A percentile compares a stretch with the other conserved stretches of the same genome.
Conservation (phyloP, 2,797 vertebrate genomes). For the Hippopotamyrus pictus region DNA sequence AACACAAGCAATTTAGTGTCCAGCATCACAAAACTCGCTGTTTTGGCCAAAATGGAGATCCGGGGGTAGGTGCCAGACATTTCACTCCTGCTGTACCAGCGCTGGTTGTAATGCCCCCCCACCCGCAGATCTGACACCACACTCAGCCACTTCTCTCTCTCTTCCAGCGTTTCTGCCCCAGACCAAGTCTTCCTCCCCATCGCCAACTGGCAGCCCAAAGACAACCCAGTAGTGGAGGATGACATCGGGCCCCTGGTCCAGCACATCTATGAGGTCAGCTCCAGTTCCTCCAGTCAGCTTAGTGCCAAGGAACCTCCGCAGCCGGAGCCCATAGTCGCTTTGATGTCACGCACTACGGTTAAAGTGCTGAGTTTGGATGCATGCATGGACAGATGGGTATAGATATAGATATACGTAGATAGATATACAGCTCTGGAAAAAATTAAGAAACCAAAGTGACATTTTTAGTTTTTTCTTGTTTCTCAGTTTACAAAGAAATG, state of each 20-base stretch:
- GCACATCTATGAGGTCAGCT: constrained; percentile 84
- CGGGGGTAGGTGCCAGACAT: constrained; percentile 70
- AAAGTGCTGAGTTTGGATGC: neutral
- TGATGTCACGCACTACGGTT: neutral
- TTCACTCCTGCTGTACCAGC: neutral
- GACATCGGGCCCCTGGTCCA: constrained; percentile 86
- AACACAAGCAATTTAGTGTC: constrained; percentile 71
- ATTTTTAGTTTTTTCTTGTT: neutral
- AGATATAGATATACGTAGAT: neutral
- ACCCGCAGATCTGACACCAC: neutral
- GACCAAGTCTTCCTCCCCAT: constrained; percentile 88
- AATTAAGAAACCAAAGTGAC: neutral
- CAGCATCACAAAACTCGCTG: constrained; percentile 73
- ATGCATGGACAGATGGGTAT: neutral
- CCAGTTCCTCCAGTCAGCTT: neutral
- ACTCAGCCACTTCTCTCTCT: neutral
- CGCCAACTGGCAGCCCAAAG: constrained; percentile 80
- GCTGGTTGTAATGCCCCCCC: neutral
- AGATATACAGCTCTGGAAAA: neutral
- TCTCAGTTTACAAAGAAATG: neutral
- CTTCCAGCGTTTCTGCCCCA: constrained; percentile 74
- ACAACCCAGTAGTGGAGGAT: constrained; percentile 70
- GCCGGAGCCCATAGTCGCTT: neutral
- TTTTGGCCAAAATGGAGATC: constrained; percentile 81
- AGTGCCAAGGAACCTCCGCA: neutral